A percentile compares a stretch with the other conserved stretches of the same genome.
Evolutionary conservation across 1,140 invertebrate genomes (phyloP).

Genomic region (Sycobia sp.): DNA sequence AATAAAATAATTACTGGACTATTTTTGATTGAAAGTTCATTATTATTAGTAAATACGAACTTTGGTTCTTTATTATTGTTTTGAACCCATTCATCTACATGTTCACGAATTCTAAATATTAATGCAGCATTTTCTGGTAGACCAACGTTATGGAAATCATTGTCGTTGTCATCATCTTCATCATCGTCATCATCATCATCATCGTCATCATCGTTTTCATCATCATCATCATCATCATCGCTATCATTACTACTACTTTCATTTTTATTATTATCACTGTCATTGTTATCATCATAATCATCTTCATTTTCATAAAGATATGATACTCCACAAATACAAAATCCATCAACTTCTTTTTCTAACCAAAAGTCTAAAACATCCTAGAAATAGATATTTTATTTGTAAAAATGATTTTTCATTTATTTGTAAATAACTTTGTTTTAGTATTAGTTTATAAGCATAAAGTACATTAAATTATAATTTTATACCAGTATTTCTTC

Average conservation of each 20-base stretch:
- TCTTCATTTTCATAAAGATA: conserved; percentile 64
- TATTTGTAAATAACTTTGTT: background rate
- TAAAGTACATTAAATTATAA: no score
- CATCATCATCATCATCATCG: conserved; percentile 7
- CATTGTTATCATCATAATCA: conserved; percentile 62
- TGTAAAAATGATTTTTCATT: background rate
- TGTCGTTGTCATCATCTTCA: background rate
- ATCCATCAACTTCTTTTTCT: conserved; percentile 76
- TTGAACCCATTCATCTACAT: conserved; percentile 43
- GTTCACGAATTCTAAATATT: conserved; percentile 40
- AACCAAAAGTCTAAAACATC: conserved; percentile 79
- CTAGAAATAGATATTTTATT: conserved; percentile 28
- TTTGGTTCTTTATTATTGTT: conserved; percentile 41
- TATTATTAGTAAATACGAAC: conserved; percentile 32
- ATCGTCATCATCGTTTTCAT: background rate
- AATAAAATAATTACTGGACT: no score
- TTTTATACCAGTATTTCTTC: conserved; percentile 65
- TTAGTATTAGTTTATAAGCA: background rate
- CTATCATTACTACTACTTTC: background rate
- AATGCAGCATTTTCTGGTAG: conserved; percentile 39
- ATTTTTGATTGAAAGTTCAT: background rate
- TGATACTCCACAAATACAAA: conserved; percentile 72
- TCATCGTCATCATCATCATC: background rate
- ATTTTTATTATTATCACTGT: conserved; percentile 18
- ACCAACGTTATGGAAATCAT: conserved; percentile 26